A percentile compares a stretch with the other conserved stretches of the same genome.
These are phyloP conservation scores for Notocelia uddmanniana DNA, from an alignment of 2,888 invertebrate species.

Conservation along the genomic window DNA sequence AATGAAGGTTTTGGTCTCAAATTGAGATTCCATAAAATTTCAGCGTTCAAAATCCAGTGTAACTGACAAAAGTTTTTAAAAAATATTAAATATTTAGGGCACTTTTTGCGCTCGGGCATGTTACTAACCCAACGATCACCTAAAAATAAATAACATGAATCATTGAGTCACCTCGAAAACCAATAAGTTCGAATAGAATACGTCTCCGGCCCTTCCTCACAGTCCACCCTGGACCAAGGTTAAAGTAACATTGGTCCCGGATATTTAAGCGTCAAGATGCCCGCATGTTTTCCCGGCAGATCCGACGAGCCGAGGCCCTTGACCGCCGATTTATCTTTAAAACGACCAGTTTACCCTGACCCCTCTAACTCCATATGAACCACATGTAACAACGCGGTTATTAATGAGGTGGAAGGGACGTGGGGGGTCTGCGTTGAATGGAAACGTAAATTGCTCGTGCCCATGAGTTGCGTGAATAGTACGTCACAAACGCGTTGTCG, in stretches of 20 bases:
- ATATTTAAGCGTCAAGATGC: constrained; percentile 63
- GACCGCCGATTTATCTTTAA: constrained; percentile 70
- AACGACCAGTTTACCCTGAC: constrained; percentile 63
- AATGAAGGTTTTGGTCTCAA: no score
- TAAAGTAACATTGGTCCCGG: constrained; percentile 58
- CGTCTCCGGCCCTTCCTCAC: neutral
- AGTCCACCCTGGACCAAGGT: constrained; percentile 18
- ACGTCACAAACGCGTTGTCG: constrained; percentile 76
- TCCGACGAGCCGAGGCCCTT: constrained; percentile 64
- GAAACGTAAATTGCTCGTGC: constrained; percentile 70
- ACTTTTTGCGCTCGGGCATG: neutral
- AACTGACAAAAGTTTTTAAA: no score
- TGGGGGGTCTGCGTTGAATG: constrained; percentile 63
- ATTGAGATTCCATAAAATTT: no score
- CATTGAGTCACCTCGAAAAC: neutral
- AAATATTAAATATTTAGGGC: no score
- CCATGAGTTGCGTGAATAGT: constrained; percentile 71
- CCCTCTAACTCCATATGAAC: constrained; percentile 48
- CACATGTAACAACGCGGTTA: constrained; percentile 51
- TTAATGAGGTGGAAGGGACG: constrained; percentile 61
- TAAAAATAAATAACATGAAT: neutral
- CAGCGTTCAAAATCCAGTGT: no score
- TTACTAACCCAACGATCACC: neutral
- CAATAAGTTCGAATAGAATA: neutral
- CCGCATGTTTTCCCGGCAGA: constrained; percentile 68